Evolutionary conservation across 2,113 vertebrate genomes (phyloP).

Genomic region (Phylloscopus trochilus): DNA sequence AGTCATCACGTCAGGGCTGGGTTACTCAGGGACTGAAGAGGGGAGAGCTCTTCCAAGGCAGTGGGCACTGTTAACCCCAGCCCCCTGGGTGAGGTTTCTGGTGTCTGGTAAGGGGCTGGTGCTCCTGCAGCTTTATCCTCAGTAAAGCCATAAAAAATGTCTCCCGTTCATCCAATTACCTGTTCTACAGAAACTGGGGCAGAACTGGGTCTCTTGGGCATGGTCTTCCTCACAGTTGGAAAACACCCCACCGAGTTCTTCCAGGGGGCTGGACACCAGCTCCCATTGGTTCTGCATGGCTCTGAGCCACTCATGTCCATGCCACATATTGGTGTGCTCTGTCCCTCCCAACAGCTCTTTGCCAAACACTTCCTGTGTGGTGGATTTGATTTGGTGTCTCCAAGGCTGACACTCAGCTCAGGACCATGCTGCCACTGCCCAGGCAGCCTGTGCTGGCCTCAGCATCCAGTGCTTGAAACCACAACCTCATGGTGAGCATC

Average conservation of each 20-base stretch:
- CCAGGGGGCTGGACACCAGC: not conserved
- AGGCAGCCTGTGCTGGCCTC: not conserved
- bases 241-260: not conserved
- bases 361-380: not conserved
- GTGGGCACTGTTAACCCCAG: not conserved
- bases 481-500: not conserved
- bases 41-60: not conserved
- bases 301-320: not conserved
- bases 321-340: not conserved
- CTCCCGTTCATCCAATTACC: not conserved
- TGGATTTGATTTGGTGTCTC: not conserved
- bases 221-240: not conserved
- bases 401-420: not conserved
- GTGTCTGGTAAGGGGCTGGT: not conserved
- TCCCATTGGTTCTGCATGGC: not conserved
- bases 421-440: not conserved
- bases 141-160: not conserved
- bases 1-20: not conserved
- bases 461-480: not conserved
- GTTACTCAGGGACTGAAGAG: not conserved
- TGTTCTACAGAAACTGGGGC: not conserved
- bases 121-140: not conserved
- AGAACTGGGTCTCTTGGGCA: not conserved
- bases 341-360: accelerated
- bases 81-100: not conserved